Percentiles rank a stretch among this genome's conserved stretches.
phyloP scores from a whole-genome alignment of 2,113 vertebrate species.

The Sebastes fasciatus region DNA sequence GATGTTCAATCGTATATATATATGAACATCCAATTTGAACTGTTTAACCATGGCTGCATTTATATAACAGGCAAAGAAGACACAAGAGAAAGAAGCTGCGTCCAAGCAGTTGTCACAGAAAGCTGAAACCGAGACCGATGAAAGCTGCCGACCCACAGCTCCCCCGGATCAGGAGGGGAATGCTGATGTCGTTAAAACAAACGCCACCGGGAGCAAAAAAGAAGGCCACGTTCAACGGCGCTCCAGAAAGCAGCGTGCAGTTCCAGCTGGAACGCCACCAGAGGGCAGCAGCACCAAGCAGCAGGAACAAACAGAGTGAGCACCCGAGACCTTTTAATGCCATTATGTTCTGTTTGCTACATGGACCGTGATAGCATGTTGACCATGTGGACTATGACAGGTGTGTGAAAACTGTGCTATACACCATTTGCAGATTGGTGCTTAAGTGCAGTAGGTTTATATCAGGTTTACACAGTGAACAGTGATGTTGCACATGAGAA shows the following conservation, averaged over 20 bases:
- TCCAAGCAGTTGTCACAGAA: slow-evolving; percentile 31
- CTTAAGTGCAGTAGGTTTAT: background rate
- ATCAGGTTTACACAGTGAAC: too few relatives aligned
- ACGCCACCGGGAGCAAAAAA: slow-evolving; percentile 28
- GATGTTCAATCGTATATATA: background rate
- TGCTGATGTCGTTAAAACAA: slow-evolving; percentile 25
- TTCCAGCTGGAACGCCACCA: slow-evolving; percentile 47
- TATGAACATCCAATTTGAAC: too few relatives aligned
- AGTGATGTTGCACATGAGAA: too few relatives aligned
- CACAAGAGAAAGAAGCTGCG: slow-evolving; percentile 43
- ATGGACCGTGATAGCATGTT: background rate
- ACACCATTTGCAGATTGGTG: background rate
- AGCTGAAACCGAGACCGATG: slow-evolving; percentile 26
- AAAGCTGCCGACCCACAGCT: slow-evolving; percentile 64
- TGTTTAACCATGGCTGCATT: slow-evolving; percentile 5
- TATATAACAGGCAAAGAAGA: slow-evolving; percentile 69
- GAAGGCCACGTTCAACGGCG: background rate
- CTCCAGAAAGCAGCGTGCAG: slow-evolving; percentile 35
- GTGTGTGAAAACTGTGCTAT: background rate
- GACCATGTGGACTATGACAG: background rate
- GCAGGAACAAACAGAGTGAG: slow-evolving; percentile 50
- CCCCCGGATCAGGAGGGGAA: slow-evolving; percentile 3
- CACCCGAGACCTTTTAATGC: background rate
- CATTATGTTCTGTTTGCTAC: background rate
- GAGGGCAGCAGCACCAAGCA: slow-evolving; percentile 70